Evolutionary conservation across 1,140 invertebrate genomes (phyloP).

Genomic region (Pogonognathellus flavescens): DNA sequence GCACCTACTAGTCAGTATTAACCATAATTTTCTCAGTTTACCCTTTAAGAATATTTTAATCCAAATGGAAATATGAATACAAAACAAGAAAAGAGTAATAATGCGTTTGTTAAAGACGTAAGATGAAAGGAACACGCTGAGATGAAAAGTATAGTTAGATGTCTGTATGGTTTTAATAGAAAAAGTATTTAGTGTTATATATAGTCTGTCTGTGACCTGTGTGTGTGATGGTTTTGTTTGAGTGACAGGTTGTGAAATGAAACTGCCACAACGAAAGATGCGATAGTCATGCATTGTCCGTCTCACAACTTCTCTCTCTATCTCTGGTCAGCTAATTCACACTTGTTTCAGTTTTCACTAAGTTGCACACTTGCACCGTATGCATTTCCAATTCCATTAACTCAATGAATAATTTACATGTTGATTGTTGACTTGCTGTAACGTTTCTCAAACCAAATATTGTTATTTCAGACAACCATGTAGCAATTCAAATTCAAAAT

Average conservation of each 20-base stretch:
- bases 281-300: constrained; percentile 6
- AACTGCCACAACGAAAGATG: constrained; percentile 33
- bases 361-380: neutral
- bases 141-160: neutral
- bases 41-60: too few species aligned
- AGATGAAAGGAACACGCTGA: neutral
- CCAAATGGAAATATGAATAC: too few species aligned
- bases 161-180: neutral
- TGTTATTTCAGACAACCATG: too few species aligned
- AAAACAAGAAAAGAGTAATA: too few species aligned
- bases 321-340: neutral
- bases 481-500: constrained; percentile 8
- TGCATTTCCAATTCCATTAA: neutral
- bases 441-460: too few species aligned
- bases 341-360: neutral
- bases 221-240: neutral
- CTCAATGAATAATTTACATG: neutral
- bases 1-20: too few species aligned
- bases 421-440: neutral
- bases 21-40: too few species aligned
- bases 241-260: constrained; percentile 32
- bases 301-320: neutral
- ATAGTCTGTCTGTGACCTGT: neutral
- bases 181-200: neutral
- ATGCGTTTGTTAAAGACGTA: too few species aligned